Evolutionary conservation across 2,797 vertebrate species (phyloP), one percentile per base, ranked within the genome.

Genomic region (Sebastes miniatus): DNA sequence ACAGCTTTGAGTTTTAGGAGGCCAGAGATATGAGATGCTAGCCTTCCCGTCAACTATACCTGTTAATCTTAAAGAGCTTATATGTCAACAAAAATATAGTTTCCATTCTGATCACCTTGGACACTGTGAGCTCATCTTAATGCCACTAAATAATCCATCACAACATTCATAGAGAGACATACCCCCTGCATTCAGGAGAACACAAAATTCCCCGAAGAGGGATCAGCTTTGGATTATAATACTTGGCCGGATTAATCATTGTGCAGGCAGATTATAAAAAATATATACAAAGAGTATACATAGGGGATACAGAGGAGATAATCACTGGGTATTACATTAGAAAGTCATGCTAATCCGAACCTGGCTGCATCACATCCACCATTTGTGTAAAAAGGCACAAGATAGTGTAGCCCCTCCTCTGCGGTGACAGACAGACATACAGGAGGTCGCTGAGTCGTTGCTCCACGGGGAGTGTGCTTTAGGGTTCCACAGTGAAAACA

Each of bases 231-330:
- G 87, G 89, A 92, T 91, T 92, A 89, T 86, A 91, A 94, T 93
- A 94, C 93, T 94, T 91, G 90, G 92, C 91, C 84, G 83, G 93
- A 93, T 93, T 90, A 91, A 76, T 91, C 71, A 59, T 89, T 94
- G 92, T 94, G 93, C 92, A 94, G 92, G 92, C 88, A 92, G 87
- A 87, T 88, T 93, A 94, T 78, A 94, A 91, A 95, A 93, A 95
- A 90, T 84, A 91, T 91, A 93, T 81, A 92, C 87, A 88, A 67
- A 67, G 76, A 89, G 84, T 85, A 90, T 89, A 92, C 86, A 83
- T 73, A 56, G 66, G 70, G 69, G 70, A 57, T 79, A 88, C 75
- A 90, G 83, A 71, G 75, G 86, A 86, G 69, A 81, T 76, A 58
- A 76, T 88, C 84, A 83, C 77, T 75, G 66, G 73, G 59, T 76